These are phyloP conservation scores for Misgurnus mizolepis DNA, from an alignment of 2,113 vertebrate genomes.

Conservation along the genomic window DNA sequence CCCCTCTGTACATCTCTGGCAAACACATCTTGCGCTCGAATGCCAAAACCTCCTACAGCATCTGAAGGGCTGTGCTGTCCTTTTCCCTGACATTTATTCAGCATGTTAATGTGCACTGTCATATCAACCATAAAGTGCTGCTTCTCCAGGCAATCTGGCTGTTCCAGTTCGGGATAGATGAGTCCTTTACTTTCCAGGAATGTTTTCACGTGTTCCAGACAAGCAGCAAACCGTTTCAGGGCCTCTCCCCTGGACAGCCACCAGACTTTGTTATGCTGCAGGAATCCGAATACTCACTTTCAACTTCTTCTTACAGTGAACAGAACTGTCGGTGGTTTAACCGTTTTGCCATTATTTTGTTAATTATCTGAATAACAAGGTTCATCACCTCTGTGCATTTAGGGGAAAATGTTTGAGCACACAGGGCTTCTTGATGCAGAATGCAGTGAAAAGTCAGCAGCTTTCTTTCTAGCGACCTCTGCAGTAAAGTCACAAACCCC, in stretches of 20 bases:
- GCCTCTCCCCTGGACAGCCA: conserved; percentile 61
- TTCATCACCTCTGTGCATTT: conserved; percentile 50
- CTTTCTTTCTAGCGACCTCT: conserved; percentile 45
- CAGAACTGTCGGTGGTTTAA: conserved; percentile 54
- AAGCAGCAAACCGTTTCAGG: conserved; percentile 49
- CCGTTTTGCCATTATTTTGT: conserved; percentile 58
- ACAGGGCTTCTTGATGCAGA: conserved; percentile 42
- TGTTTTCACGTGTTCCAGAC: conserved; percentile 56
- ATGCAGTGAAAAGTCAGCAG: conserved; percentile 56
- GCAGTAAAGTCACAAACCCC: conserved; percentile 55
- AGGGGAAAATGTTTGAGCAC: conserved; percentile 36
- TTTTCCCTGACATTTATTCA: conserved; percentile 52
- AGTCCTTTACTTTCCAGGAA: conserved; percentile 58
- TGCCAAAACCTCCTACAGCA: too few relatives aligned
- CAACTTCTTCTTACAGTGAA: conserved; percentile 41
- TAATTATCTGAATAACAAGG: conserved; percentile 55
- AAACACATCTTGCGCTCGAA: too few relatives aligned
- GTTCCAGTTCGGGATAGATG: conserved; percentile 47
- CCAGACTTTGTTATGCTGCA: conserved; percentile 56
- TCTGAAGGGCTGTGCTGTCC: conserved; percentile 42
- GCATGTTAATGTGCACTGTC: conserved; percentile 53
- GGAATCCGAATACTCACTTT: conserved; percentile 56
- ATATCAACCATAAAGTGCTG: conserved; percentile 58
- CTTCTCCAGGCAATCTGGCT: conserved; percentile 54
- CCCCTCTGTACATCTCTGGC: too few relatives aligned